Percentiles rank a stretch among this genome's conserved stretches.
Conservation (phyloP, 1,140 invertebrate genomes). For the Ips typographus region DNA sequence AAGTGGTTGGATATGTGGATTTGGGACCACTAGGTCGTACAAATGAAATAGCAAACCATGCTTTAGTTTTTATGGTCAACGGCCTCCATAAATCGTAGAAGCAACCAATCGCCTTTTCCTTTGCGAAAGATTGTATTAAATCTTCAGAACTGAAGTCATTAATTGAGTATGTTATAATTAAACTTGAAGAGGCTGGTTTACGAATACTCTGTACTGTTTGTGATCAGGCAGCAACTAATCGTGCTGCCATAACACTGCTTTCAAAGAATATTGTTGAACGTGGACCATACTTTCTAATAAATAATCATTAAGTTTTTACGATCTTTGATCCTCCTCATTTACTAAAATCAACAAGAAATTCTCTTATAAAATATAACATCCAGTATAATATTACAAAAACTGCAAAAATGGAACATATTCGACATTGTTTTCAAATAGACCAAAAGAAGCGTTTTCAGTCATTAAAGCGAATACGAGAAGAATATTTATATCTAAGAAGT, state of each 20-base stretch:
- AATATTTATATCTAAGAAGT: no score
- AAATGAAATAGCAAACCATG: slow-evolving; percentile 2
- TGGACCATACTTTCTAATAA: slow-evolving; percentile 12
- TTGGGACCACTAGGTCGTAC: neutral
- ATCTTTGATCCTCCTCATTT: slow-evolving; percentile 24
- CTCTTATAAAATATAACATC: slow-evolving; percentile 22
- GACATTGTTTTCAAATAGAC: no score
- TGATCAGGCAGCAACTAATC: slow-evolving; percentile 12
- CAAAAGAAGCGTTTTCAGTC: no score
- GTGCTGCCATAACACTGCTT: slow-evolving; percentile 1
- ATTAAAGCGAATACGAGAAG: no score
- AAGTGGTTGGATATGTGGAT: slow-evolving; percentile 1
- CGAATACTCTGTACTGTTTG: slow-evolving; percentile 4
- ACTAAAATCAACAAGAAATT: slow-evolving; percentile 19
- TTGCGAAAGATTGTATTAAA: slow-evolving; percentile 1
- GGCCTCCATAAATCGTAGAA: neutral
- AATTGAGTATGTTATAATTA: neutral
- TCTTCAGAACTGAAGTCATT: neutral
- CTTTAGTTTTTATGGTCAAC: neutral
- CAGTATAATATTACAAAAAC: slow-evolving; percentile 12
- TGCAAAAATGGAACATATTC: neutral
- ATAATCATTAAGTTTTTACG: slow-evolving; percentile 17
- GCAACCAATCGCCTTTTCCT: neutral
- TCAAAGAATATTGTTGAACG: neutral
- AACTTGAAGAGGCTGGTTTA: neutral